Percentiles rank a stretch among this genome's conserved stretches.
These are phyloP conservation scores for Phalacrocorax aristotelis DNA, from an alignment of 2,113 vertebrate species.

Conservation along the genomic window DNA sequence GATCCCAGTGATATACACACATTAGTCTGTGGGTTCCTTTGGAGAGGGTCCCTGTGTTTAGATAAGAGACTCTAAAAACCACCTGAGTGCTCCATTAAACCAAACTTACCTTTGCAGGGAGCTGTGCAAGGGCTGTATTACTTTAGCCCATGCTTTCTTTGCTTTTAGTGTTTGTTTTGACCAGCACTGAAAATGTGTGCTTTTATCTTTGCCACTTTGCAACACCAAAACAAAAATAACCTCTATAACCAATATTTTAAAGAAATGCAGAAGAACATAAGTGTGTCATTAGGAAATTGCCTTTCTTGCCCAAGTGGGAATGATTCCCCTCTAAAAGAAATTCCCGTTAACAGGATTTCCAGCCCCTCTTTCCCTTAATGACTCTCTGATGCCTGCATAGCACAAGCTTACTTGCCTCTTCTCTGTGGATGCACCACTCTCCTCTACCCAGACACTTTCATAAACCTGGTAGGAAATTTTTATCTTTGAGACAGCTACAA, in stretches of 20 bases:
- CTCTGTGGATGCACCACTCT: neutral
- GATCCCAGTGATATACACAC: neutral
- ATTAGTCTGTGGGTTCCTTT: neutral
- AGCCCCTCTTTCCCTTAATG: neutral
- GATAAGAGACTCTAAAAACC: neutral
- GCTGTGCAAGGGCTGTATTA: neutral
- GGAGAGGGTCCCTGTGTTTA: neutral
- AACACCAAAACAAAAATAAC: neutral
- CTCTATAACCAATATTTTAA: neutral
- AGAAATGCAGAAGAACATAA: neutral
- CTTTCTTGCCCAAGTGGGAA: neutral
- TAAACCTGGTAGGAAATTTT: neutral
- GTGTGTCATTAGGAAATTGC: neutral
- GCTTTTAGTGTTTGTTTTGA: neutral
- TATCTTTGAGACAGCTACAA: neutral
- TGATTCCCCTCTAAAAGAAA: neutral
- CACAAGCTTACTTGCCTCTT: neutral
- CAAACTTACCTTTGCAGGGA: neutral
- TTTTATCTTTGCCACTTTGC: neutral
- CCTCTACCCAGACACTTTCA: neutral
- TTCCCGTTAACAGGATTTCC: neutral
- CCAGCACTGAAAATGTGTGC: neutral
- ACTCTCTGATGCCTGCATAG: neutral
- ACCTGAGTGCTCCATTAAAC: neutral
- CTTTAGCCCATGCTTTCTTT: neutral